Conservation (phyloP, 2,797 vertebrate species). For the Cirrhinus mrigala region DNA sequence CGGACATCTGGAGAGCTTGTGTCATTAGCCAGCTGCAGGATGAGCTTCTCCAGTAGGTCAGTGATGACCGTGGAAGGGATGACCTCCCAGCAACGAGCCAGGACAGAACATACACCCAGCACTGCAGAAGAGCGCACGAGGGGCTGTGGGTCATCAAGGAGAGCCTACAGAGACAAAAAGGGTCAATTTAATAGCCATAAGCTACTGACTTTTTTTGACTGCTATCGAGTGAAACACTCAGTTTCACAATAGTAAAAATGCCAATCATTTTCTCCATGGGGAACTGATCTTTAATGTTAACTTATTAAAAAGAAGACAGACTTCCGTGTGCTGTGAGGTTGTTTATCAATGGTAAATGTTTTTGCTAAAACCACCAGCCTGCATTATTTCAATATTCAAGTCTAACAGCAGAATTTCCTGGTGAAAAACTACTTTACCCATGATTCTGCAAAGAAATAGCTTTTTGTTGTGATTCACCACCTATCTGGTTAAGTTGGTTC, state of each 20-base stretch:
- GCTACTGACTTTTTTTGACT: neutral
- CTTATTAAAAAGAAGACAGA: neutral
- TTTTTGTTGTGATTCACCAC: neutral
- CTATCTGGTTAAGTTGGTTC: neutral
- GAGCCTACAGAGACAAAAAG: constrained; percentile 72
- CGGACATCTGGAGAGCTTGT: constrained; percentile 90
- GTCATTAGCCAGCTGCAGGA: constrained; percentile 84
- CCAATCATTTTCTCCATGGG: neutral
- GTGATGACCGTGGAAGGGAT: constrained; percentile 86
- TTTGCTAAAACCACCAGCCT: neutral
- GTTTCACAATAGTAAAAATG: neutral
- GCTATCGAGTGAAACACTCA: neutral
- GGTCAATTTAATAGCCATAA: neutral
- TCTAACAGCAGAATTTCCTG: neutral
- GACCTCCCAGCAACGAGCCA: constrained; percentile 92
- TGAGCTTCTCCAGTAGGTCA: constrained; percentile 89
- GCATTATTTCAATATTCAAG: neutral
- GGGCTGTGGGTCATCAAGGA: constrained; percentile 90
- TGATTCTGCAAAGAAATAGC: neutral
- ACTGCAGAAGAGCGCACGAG: constrained; percentile 87
- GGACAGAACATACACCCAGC: constrained; percentile 90
- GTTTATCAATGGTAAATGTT: neutral
- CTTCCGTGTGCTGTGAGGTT: neutral
- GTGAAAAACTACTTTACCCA: neutral
- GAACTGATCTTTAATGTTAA: neutral